Conservation (phyloP, 1,140 invertebrate species). For the Hermetia illucens region DNA sequence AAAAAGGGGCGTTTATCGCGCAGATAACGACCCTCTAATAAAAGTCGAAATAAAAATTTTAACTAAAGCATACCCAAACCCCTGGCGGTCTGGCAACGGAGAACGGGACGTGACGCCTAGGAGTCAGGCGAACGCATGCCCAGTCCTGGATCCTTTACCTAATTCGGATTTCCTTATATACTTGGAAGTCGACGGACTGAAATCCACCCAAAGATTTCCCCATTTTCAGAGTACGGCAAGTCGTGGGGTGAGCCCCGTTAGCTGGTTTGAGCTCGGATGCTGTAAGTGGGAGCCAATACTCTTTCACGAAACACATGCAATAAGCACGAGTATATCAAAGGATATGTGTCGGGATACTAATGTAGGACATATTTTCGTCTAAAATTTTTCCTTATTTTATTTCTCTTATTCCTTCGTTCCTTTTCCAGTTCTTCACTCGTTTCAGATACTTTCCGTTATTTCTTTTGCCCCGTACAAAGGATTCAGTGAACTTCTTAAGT, state of each 20-base stretch:
- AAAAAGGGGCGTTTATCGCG: conserved; percentile 5
- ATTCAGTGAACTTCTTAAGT: too few species aligned
- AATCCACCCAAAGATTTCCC: background rate
- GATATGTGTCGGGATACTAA: background rate
- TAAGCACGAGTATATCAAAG: background rate
- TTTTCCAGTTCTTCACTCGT: too few species aligned
- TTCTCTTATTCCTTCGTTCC: too few species aligned
- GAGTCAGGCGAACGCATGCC: conserved; percentile 1
- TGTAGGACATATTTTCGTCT: background rate
- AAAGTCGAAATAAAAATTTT: background rate
- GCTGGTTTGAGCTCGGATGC: too few species aligned
- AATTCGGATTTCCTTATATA: conserved; percentile 2
- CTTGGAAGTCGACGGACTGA: background rate
- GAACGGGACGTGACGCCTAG: background rate
- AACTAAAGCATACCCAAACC: background rate
- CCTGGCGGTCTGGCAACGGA: background rate
- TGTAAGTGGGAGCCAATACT: too few species aligned
- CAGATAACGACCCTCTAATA: conserved; percentile 3
- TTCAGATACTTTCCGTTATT: too few species aligned
- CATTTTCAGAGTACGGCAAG: background rate
- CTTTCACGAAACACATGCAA: too few species aligned
- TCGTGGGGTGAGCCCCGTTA: background rate
- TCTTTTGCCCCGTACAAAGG: too few species aligned
- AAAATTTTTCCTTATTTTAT: too few species aligned
- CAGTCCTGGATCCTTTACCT: background rate